A percentile compares a stretch with the other conserved stretches of the same genome.
Evolutionary conservation across 2,888 invertebrate genomes (phyloP).

Genomic region (Lamproptera curius): DNA sequence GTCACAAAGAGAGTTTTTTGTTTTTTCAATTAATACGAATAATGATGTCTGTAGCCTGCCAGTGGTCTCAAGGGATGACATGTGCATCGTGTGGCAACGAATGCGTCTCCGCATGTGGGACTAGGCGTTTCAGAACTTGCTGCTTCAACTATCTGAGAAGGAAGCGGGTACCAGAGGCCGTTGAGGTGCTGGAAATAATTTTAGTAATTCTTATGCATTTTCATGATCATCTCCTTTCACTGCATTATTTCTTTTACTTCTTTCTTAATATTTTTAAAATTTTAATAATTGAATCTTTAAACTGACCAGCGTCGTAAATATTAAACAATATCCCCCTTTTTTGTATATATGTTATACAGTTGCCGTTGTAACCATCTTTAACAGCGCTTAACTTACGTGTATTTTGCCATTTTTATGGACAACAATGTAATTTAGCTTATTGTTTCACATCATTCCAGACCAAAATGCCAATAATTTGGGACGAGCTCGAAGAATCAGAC

Average conservation of each 20-base stretch:
- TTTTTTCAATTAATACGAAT: neutral
- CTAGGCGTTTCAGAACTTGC: conserved; percentile 82
- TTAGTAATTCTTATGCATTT: neutral
- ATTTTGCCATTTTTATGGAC: no score
- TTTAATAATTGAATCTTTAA: neutral
- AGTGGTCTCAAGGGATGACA: conserved; percentile 74
- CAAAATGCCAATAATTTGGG: neutral
- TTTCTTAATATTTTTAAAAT: neutral
- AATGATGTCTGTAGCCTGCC: conserved; percentile 44
- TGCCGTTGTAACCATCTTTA: no score
- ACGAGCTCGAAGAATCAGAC: neutral
- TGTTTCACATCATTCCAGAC: no score
- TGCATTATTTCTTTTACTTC: neutral
- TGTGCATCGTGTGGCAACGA: conserved; percentile 84
- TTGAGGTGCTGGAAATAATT: conserved; percentile 34
- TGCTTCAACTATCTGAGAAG: conserved; percentile 86
- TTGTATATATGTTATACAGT: no score
- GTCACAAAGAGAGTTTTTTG: neutral
- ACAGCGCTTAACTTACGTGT: no score
- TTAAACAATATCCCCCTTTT: no score
- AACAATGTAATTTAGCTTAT: no score
- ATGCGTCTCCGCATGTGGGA: conserved; percentile 82
- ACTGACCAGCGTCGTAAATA: no score
- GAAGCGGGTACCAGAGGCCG: conserved; percentile 56
- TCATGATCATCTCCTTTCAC: neutral